Conservation (phyloP, 2,797 vertebrate genomes). For the Tauraco hartlaubi region DNA sequence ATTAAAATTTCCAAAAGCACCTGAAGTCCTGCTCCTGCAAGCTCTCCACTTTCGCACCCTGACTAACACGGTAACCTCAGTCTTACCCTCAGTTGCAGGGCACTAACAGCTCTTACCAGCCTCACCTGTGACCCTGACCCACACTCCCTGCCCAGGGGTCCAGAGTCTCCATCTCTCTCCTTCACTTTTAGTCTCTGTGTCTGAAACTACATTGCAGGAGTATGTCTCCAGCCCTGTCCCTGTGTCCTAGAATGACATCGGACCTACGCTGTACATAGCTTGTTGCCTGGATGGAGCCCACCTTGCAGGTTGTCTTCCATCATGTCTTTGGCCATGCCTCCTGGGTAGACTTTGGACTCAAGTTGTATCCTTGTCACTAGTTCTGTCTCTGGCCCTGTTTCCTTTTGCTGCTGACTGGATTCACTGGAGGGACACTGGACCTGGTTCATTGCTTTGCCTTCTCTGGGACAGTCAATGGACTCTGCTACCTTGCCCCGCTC, state of each 20-base stretch:
- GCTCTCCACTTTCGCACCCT: not conserved
- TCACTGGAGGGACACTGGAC: not conserved
- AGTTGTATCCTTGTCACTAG: rapidly evolving
- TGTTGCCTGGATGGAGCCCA: not conserved
- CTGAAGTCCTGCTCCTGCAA: not conserved
- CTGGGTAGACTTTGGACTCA: not conserved
- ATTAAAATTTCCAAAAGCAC: not conserved
- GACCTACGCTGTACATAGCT: rapidly evolving
- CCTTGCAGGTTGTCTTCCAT: not conserved
- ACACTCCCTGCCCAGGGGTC: not conserved
- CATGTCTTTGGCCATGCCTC: not conserved
- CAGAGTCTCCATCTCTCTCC: not conserved
- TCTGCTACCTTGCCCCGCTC: not conserved
- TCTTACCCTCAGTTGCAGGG: not conserved
- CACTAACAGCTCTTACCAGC: not conserved
- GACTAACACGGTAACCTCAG: not conserved
- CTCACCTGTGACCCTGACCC: not conserved
- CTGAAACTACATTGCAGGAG: not conserved
- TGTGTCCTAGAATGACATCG: rapidly evolving
- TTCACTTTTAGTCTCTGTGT: not conserved
- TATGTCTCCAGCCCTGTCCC: not conserved
- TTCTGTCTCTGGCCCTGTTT: not conserved
- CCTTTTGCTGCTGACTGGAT: not conserved
- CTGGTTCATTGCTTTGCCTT: not conserved
- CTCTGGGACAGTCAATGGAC: not conserved